Percentiles rank a stretch among this genome's conserved stretches.
Conservation (phyloP, 2,113 vertebrate species). For the Spheniscus mendiculus region DNA sequence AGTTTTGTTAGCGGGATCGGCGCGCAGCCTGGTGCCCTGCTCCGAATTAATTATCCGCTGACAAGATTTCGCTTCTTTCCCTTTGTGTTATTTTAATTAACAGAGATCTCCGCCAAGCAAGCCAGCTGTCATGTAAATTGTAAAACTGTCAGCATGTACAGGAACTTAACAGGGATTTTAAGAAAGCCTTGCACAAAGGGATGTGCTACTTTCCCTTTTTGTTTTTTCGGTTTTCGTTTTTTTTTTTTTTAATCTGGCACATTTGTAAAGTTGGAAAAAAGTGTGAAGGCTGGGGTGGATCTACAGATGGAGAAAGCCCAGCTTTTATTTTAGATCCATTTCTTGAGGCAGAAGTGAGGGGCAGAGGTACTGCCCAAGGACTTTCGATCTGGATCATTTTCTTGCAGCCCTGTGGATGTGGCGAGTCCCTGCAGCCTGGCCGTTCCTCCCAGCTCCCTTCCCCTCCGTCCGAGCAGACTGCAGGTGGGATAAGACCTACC, state of each 20-base stretch:
- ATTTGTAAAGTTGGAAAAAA: constrained; percentile 8
- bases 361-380: background rate
- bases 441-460: background rate
- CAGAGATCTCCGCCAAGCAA: constrained; percentile 80
- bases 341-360: background rate
- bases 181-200: constrained; percentile 46
- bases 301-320: background rate
- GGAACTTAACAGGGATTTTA: constrained; percentile 67
- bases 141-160: constrained; percentile 76
- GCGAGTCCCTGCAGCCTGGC: background rate
- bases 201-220: constrained; percentile 30
- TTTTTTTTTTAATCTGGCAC: background rate
- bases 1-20: constrained; percentile 54
- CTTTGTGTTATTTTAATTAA: constrained; percentile 83
- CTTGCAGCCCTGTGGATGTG: rapidly evolving
- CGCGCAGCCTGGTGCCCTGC: constrained; percentile 51
- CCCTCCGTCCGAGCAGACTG: background rate
- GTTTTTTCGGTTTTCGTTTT: rapidly evolving
- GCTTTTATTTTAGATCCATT: background rate
- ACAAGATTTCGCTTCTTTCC: constrained; percentile 67
- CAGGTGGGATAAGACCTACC: background rate
- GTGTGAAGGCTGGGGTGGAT: background rate
- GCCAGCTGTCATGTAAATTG: constrained; percentile 79
- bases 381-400: background rate
- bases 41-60: constrained; percentile 78